A percentile compares a stretch with the other conserved stretches of the same genome.
Evolutionary conservation across 1,140 invertebrate genomes (phyloP).

Genomic region (Drosophila gunungcola): DNA sequence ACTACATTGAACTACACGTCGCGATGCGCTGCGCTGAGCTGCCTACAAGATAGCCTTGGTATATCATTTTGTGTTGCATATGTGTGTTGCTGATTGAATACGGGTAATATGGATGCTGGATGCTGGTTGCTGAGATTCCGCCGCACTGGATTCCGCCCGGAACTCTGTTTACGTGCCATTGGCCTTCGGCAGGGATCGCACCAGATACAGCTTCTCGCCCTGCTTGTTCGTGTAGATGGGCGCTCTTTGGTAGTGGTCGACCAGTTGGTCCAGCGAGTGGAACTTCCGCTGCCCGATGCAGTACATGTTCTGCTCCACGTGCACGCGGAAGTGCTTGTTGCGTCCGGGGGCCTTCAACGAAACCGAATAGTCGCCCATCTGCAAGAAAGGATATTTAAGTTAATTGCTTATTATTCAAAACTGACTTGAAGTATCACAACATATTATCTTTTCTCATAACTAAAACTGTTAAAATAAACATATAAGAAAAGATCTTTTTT

Average conservation of each 20-base stretch:
- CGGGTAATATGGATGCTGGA: slow-evolving; percentile 58
- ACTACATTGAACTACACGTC: slow-evolving; percentile 57
- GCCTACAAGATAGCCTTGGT: slow-evolving; percentile 57
- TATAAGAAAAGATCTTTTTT: no score
- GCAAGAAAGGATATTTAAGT: slow-evolving; percentile 63
- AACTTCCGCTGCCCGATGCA: slow-evolving; percentile 99
- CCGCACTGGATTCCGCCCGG: neutral
- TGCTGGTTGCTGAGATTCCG: slow-evolving; percentile 49
- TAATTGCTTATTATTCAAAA: neutral
- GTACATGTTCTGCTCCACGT: slow-evolving; percentile 96
- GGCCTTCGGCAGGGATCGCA: slow-evolving; percentile 92
- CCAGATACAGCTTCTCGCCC: slow-evolving; percentile 96
- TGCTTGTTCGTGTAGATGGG: slow-evolving; percentile 99
- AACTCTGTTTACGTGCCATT: slow-evolving; percentile 84
- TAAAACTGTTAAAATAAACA: no score
- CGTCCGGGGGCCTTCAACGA: slow-evolving; percentile 98
- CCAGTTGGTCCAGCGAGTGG: slow-evolving; percentile 96
- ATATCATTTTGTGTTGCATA: slow-evolving; percentile 51
- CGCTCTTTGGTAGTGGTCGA: slow-evolving; percentile 99
- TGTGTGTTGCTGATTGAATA: slow-evolving; percentile 66
- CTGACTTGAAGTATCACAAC: neutral
- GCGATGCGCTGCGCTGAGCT: slow-evolving; percentile 54
- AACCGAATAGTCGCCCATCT: slow-evolving; percentile 99
- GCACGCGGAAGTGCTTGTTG: slow-evolving; percentile 99
- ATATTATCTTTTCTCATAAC: neutral